Base-by-base conservation (phyloP, 2,113 vertebrate species). In the Desmodus rotundus region DNA sequence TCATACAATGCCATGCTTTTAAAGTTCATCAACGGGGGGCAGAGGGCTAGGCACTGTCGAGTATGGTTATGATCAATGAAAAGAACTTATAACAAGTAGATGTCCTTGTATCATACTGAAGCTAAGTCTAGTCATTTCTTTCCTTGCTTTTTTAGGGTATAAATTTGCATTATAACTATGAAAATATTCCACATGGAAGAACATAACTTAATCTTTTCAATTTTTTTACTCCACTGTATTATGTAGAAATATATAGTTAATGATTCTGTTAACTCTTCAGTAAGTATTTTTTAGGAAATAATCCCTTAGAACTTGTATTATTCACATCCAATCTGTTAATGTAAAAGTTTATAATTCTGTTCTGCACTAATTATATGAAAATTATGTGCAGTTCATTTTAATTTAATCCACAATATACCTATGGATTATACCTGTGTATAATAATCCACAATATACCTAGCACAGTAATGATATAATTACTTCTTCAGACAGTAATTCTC, bases 231-330 rank as follows among this genome's bases (percentile, higher is more conserved):
- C n/a, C 17, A 78, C 33, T 45, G 41, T 70, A 80, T 80, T 43
- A 96, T 65, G 26, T 43, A 70, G 68, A 80, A 41, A 19, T 33
- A 54, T 36, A 31, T 17, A 61, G 74, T 93, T 87, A 26, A 81
- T 31, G 17, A 38, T 38, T 47, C 36, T 15, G 13, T 70, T 94
- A 83, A 7, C 36, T 85, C 31, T 92, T 96, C 84, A 93, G 54
- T 28, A 89, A 85, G 61, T 41, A 78, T 47, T 94, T 93, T 63
- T 87, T 45, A 91, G 89, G 45, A 95, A 95, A 76, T 78, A 68
- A 82, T 52, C 7, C 13, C 45, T 26, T 31, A 41, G 58, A 87
- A 78, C 22, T 19, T 77, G 5, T 43, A 85, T 33, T 68, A 63
- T 78, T 87, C 36, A 63, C 26, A 87, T 0, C 19, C 5, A 77